These are phyloP conservation scores for Bufotes viridis DNA, from an alignment of 2,797 vertebrate species.

Conservation along the genomic window DNA sequence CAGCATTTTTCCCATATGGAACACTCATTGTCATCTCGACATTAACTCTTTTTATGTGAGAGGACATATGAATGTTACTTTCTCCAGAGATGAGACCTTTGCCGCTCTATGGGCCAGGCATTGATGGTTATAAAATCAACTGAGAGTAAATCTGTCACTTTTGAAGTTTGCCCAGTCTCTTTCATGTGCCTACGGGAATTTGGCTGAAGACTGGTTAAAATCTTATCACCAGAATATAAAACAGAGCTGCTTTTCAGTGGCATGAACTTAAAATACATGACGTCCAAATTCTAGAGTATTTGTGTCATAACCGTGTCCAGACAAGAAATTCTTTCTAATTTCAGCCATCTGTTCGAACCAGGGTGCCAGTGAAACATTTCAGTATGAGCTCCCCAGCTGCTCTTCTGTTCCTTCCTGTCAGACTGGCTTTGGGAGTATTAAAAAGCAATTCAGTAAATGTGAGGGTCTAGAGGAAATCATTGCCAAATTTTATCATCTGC, in stretches of 20 bases:
- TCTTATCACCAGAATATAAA: slow-evolving; percentile 44
- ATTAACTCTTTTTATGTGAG: slow-evolving; percentile 49
- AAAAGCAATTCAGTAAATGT: slow-evolving; percentile 53
- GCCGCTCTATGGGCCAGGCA: slow-evolving; percentile 54
- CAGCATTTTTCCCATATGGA: slow-evolving; percentile 21
- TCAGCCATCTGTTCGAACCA: slow-evolving; percentile 57
- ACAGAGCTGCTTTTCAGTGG: slow-evolving; percentile 41
- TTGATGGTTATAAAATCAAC: slow-evolving; percentile 59
- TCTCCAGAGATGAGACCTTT: slow-evolving; percentile 61
- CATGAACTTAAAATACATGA: slow-evolving; percentile 52
- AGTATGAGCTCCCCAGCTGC: slow-evolving; percentile 54
- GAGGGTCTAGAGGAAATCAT: slow-evolving; percentile 35
- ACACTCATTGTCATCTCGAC: slow-evolving; percentile 47
- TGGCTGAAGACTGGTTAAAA: slow-evolving; percentile 60
- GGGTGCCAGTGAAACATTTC: slow-evolving; percentile 54
- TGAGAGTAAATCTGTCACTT: slow-evolving; percentile 61
- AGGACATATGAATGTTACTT: slow-evolving; percentile 48
- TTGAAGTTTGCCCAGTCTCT: slow-evolving; percentile 56
- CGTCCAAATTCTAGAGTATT: slow-evolving; percentile 59
- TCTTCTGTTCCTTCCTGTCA: slow-evolving; percentile 34
- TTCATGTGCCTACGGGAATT: slow-evolving; percentile 57
- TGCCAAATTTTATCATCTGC: slow-evolving; percentile 18
- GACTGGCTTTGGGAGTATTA: slow-evolving; percentile 51
- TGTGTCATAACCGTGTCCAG: slow-evolving; percentile 57
- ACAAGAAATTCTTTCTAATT: slow-evolving; percentile 59